Percentiles rank a stretch among this genome's conserved stretches.
These are phyloP conservation scores for Tricholauxania praeusta DNA, from an alignment of 2,888 invertebrate species.

Conservation along the genomic window DNA sequence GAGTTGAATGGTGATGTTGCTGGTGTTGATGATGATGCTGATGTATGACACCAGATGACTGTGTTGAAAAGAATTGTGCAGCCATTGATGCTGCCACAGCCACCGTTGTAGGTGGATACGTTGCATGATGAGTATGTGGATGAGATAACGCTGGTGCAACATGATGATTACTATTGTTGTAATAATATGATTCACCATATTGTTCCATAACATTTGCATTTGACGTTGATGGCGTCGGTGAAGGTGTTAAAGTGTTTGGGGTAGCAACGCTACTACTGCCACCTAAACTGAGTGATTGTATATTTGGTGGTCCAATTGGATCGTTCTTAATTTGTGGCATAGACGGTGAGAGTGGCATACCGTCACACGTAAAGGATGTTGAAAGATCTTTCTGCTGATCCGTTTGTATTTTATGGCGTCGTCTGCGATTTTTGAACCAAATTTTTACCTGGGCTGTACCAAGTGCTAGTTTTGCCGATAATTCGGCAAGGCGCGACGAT, in stretches of 20 bases:
- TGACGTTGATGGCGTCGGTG: slow-evolving; percentile 53
- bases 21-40: slow-evolving; percentile 32
- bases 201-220: slow-evolving; percentile 51
- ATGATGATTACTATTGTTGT: slow-evolving; percentile 52
- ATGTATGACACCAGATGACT: background rate
- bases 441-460: slow-evolving; percentile 58
- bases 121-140: slow-evolving; percentile 1
- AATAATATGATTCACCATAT: slow-evolving; percentile 50
- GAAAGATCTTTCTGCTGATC: slow-evolving; percentile 53
- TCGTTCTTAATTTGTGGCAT: slow-evolving; percentile 36
- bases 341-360: slow-evolving; percentile 54
- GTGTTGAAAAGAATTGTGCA: slow-evolving; percentile 48
- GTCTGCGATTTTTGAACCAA: slow-evolving; percentile 62
- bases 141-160: slow-evolving; percentile 33
- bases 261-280: slow-evolving; percentile 45
- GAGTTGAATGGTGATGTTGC: slow-evolving; percentile 30
- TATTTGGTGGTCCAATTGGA: slow-evolving; percentile 47
- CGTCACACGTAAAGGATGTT: slow-evolving; percentile 48
- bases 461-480: slow-evolving; percentile 55
- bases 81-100: slow-evolving; percentile 37
- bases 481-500: slow-evolving; percentile 52
- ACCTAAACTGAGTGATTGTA: slow-evolving; percentile 51
- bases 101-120: slow-evolving; percentile 14
- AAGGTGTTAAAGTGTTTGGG: slow-evolving; percentile 52
- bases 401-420: slow-evolving; percentile 57